A percentile compares a stretch with the other conserved stretches of the same genome.
These are phyloP conservation scores for Numenius phaeopus DNA, from an alignment of 2,797 vertebrate species.

Conservation along the genomic window DNA sequence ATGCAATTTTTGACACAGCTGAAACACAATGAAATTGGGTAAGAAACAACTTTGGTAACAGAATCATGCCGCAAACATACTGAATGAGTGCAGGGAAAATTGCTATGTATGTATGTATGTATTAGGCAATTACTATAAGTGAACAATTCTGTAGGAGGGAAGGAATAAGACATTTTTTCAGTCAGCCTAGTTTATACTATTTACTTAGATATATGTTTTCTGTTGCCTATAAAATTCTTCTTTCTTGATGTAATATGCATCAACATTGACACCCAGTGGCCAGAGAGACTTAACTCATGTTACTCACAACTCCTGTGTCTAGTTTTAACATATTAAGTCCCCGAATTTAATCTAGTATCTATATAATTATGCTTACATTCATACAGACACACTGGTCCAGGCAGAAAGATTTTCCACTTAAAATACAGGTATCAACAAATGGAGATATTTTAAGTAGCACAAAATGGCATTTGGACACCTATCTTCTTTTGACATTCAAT, in stretches of 20 bases:
- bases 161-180: neutral
- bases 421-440: neutral
- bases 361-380: neutral
- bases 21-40: neutral
- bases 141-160: neutral
- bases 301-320: neutral
- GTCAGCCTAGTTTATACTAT: neutral
- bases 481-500: neutral
- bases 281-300: neutral
- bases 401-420: neutral
- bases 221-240: slow-evolving; percentile 35
- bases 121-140: neutral
- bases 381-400: neutral
- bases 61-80: neutral
- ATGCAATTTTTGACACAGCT: neutral
- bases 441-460: neutral
- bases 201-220: neutral
- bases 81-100: neutral
- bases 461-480: neutral
- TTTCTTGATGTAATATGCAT: neutral
- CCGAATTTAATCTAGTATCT: neutral
- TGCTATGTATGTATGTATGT: neutral
- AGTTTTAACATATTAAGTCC: neutral
- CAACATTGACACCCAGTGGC: slow-evolving; percentile 34
- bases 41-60: neutral